Percentiles rank a stretch among this genome's conserved stretches.
These are phyloP conservation scores for Neolamprologus ventralis DNA, from an alignment of 2,113 vertebrate genomes.

Conservation along the genomic window DNA sequence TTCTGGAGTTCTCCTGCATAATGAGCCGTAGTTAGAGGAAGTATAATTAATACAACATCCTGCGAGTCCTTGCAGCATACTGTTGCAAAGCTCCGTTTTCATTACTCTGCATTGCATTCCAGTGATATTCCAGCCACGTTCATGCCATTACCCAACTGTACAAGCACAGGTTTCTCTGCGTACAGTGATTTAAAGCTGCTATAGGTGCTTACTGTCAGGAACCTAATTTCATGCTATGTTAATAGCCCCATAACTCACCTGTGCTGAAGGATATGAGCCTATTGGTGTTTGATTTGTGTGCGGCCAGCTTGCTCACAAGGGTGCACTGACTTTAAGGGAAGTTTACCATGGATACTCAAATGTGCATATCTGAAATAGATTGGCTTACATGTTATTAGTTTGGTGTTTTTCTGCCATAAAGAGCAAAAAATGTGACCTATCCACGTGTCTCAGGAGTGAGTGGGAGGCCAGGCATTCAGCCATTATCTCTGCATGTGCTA, in stretches of 20 bases:
- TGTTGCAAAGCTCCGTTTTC: neutral
- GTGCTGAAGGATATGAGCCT: neutral
- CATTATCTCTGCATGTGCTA: neutral
- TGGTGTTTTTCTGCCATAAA: neutral
- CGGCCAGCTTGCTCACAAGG: neutral
- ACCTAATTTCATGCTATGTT: slow-evolving; percentile 18
- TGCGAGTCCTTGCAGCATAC: neutral
- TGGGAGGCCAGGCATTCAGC: neutral
- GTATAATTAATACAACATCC: neutral
- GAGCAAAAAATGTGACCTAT: neutral
- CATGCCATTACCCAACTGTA: neutral
- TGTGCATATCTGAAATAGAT: neutral
- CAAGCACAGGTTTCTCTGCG: neutral
- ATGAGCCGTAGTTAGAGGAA: neutral
- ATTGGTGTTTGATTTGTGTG: neutral
- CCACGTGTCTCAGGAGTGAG: neutral
- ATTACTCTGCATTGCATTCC: neutral
- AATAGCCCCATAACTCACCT: neutral
- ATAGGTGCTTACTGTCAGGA: slow-evolving; percentile 7
- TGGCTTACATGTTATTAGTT: neutral
- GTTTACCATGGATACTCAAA: neutral
- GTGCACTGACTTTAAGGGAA: slow-evolving; percentile 1
- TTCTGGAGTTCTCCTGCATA: neutral
- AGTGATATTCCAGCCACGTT: neutral
- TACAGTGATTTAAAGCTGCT: slow-evolving; percentile 5